Evolutionary conservation across 2,113 vertebrate genomes (phyloP).

Genomic region (Uropsilus gracilis): DNA sequence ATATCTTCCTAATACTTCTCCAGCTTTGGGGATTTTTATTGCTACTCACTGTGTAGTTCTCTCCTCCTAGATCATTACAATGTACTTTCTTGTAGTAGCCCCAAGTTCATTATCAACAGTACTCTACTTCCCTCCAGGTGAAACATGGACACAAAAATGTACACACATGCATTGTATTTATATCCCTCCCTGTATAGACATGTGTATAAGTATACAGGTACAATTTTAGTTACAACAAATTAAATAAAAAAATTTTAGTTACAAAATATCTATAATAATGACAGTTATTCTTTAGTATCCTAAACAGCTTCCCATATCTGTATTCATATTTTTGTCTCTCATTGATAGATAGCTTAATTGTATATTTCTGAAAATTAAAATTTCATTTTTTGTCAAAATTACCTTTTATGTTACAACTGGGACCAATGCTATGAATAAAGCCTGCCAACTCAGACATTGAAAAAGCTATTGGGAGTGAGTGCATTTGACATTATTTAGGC

Average conservation of each 20-base stretch:
- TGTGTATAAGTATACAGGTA: neutral
- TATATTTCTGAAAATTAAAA: conserved; percentile 9
- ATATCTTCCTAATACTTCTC: neutral
- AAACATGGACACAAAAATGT: neutral
- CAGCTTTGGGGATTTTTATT: neutral
- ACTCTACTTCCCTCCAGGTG: neutral
- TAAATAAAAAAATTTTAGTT: neutral
- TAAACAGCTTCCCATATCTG: neutral
- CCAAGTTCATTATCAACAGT: neutral
- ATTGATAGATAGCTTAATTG: neutral
- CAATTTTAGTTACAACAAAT: neutral
- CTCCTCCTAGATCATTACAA: neutral
- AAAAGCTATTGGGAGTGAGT: neutral
- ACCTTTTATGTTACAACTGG: neutral
- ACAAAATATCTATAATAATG: neutral
- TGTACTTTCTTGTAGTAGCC: neutral
- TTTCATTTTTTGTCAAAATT: neutral
- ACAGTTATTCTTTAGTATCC: neutral
- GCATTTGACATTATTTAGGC: neutral
- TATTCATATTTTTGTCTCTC: neutral
- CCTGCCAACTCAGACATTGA: neutral
- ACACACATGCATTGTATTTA: neutral
- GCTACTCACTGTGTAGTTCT: neutral
- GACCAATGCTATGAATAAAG: neutral
- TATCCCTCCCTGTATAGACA: neutral